Percentiles rank a stretch among this genome's conserved stretches.
Conservation (phyloP, 2,113 vertebrate genomes). For the Petrocephalus zakoni region DNA sequence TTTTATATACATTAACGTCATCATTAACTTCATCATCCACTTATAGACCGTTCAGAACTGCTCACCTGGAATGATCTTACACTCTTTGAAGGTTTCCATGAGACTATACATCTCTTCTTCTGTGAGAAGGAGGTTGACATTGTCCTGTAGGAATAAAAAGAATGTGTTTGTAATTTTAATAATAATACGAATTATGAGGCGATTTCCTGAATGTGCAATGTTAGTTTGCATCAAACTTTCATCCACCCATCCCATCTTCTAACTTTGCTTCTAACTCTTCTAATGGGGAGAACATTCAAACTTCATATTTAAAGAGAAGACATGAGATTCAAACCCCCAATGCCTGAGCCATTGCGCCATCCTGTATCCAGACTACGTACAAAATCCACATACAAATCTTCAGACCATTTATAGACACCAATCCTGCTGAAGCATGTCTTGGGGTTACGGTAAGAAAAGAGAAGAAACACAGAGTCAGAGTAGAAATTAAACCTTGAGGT, state of each 20-base stretch:
- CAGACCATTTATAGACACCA: background rate
- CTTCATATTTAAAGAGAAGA: background rate
- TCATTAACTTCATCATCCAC: background rate
- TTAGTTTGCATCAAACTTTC: background rate
- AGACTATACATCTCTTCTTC: conserved; percentile 96
- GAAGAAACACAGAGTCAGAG: background rate
- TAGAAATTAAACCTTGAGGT: background rate
- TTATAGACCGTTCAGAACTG: background rate
- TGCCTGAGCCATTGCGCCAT: background rate
- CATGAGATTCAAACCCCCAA: background rate
- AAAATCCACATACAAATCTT: background rate
- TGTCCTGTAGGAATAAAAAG: conserved; percentile 66
- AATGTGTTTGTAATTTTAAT: background rate
- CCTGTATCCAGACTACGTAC: background rate
- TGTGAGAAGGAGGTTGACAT: conserved; percentile 88
- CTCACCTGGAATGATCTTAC: conserved; percentile 89
- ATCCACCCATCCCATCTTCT: background rate
- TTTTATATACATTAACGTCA: background rate
- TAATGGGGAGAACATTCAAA: no score
- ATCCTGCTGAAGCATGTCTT: background rate
- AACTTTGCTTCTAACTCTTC: background rate
- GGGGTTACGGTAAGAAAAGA: background rate
- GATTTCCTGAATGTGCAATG: background rate
- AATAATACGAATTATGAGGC: background rate
- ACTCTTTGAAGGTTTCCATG: conserved; percentile 78